Evolutionary conservation across 2,113 vertebrate genomes (phyloP), one percentile per base, ranked within the genome.

Genomic region (Nansenia antarctica): DNA sequence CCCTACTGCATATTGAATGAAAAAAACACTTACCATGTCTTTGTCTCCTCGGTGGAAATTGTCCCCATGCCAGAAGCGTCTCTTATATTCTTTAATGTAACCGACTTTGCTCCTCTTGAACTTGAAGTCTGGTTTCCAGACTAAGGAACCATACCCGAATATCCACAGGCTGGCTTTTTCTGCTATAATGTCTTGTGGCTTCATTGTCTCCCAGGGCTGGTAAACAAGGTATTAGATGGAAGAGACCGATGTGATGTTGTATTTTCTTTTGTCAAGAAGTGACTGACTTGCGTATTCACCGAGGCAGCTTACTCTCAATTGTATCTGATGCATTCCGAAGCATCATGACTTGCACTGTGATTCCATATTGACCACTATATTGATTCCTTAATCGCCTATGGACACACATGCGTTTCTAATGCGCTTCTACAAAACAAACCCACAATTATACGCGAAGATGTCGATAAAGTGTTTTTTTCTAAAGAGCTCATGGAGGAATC

Each of bases 11-110:
- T 5, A 42, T 15, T 42, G 27, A 57, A 5, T 29, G 14, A 68
- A 20, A 18, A 14, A 30, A 34, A 14, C n/a, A 42, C 79, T 88
- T 80, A 99, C 97, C 93, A 80, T 94, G 65, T 93, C 87, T 69
- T 95, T 92, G 80, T 91, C 91, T 72, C 97, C 97, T 74, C 97
- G 90, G 72, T 98, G 91, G 78, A 96, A 96, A 59, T 93, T 93
- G 82, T 98, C 97, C 5, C 97, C 97, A 39, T 98, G 96, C 96
- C 96, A 98, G 91, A 98, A 99, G 58, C 95, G 93, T 69, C 96
- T 93, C 81, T 94, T 97, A 76, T 95, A 98, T 2, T 96, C 96
- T 8, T 87, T 92, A 67, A 98, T 94, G 78, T 91, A 94, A 22
- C 97, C 97, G 65, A 97, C 87, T 37, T 89, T 92, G 70, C 94